Conservation (phyloP, 53 echinoderm and acorn worm genomes). For the Henricia sp. region DNA sequence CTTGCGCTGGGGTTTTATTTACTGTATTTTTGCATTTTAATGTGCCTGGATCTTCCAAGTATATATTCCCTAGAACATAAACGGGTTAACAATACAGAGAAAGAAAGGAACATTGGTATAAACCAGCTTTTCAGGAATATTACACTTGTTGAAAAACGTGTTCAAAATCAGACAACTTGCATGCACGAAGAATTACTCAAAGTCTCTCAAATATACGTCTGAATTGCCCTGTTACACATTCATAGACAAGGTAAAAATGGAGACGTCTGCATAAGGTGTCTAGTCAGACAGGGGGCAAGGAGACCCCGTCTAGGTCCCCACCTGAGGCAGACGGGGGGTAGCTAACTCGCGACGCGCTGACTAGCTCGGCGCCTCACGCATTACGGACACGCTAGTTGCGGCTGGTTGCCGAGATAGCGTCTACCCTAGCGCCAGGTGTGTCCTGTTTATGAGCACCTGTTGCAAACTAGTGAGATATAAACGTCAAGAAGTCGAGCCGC, state of each 20-base stretch:
- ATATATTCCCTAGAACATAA: no score
- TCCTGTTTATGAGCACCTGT: constrained; percentile 61
- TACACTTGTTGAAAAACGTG: no score
- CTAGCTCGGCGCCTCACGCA: constrained; percentile 11
- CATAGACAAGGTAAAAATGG: constrained; percentile 2
- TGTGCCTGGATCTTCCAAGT: no score
- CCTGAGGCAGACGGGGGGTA: constrained; percentile 8
- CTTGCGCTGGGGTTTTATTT: no score
- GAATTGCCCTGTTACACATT: no score
- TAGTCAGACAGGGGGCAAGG: background rate
- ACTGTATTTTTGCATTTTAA: no score
- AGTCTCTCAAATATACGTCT: no score
- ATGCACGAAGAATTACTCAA: no score
- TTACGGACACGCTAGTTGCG: constrained; percentile 33
- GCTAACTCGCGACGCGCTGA: background rate
- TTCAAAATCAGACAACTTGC: no score
- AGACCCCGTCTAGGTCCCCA: background rate
- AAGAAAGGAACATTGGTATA: no score
- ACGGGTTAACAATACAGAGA: no score
- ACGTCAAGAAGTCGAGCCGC: background rate
- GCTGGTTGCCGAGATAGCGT: constrained; percentile 60
- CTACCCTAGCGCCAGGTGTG: constrained; percentile 50
- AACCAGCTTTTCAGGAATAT: no score
- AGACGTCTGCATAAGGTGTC: background rate
- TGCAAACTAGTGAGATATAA: background rate